A percentile compares a stretch with the other conserved stretches of the same genome.
Evolutionary conservation across 2,113 vertebrate species (phyloP).

Genomic region (Zootoca vivipara): DNA sequence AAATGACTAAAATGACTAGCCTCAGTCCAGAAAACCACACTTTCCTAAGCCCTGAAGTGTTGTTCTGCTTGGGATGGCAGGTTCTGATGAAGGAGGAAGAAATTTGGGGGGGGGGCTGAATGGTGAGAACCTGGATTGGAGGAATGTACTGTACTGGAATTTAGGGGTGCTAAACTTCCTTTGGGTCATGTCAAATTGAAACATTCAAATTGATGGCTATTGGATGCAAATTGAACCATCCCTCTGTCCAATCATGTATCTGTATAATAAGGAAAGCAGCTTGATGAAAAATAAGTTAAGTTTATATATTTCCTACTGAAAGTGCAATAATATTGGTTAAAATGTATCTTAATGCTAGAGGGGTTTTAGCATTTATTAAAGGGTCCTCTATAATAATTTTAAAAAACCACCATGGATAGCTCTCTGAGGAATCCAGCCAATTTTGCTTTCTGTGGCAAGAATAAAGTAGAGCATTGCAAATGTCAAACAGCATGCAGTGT

Average conservation of each 20-base stretch:
- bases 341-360: constrained; percentile 49
- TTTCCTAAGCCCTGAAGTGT: too few species aligned
- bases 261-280: not conserved
- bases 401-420: constrained; percentile 51
- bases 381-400: constrained; percentile 56
- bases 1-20: not conserved
- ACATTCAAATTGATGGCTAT: not conserved
- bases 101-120: too few species aligned
- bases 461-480: constrained; percentile 60
- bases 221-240: not conserved
- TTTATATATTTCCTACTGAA: not conserved
- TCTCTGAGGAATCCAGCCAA: constrained; percentile 70
- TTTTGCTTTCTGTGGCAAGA: constrained; percentile 71
- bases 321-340: constrained; percentile 37
- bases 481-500: constrained; percentile 58
- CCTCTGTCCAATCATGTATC: not conserved
- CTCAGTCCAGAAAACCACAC: not conserved
- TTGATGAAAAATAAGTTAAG: constrained; percentile 20
- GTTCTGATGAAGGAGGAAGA: too few species aligned
- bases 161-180: not conserved
- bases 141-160: not conserved
- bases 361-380: constrained; percentile 62
- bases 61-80: too few species aligned
- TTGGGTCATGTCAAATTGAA: not conserved
- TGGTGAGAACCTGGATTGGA: too few species aligned